Conservation (phyloP, 1,140 invertebrate species). For the Matsumurasca onukii region DNA sequence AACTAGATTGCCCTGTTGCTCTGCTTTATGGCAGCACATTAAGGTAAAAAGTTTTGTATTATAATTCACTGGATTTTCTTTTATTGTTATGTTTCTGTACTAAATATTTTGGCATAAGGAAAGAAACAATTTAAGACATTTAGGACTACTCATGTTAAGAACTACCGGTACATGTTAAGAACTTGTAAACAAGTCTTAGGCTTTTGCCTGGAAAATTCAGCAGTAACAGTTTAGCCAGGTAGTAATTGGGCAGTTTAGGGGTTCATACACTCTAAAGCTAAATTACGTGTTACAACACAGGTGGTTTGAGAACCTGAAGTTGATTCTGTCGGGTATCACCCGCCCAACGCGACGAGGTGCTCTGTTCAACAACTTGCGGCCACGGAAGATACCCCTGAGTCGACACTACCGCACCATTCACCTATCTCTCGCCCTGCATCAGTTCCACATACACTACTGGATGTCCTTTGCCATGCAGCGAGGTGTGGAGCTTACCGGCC, state of each 20-base stretch:
- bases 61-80: too few relatives aligned
- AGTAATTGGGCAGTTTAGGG: slow-evolving; percentile 77
- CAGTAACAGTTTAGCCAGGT: slow-evolving; percentile 89
- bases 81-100: too few relatives aligned
- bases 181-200: too few relatives aligned
- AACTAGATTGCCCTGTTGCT: slow-evolving; percentile 71
- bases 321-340: slow-evolving; percentile 94
- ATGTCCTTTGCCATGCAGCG: slow-evolving; percentile 96
- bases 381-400: slow-evolving; percentile 87
- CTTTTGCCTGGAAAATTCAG: too few relatives aligned
- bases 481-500: slow-evolving; percentile 90
- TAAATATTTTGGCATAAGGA: too few relatives aligned
- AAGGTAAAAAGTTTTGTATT: slow-evolving; percentile 50
- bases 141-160: too few relatives aligned
- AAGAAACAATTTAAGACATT: too few relatives aligned
- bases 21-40: slow-evolving; percentile 91
- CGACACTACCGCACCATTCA: slow-evolving; percentile 90
- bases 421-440: slow-evolving; percentile 81
- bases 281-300: slow-evolving; percentile 50
- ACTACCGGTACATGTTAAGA: too few relatives aligned
- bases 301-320: slow-evolving; percentile 94
- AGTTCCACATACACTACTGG: slow-evolving; percentile 96
- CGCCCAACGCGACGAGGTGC: slow-evolving; percentile 88
- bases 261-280: too few relatives aligned
- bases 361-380: slow-evolving; percentile 81